Evolutionary conservation across 1,140 invertebrate species (phyloP).

Genomic region (Phenacoccus solenopsis): DNA sequence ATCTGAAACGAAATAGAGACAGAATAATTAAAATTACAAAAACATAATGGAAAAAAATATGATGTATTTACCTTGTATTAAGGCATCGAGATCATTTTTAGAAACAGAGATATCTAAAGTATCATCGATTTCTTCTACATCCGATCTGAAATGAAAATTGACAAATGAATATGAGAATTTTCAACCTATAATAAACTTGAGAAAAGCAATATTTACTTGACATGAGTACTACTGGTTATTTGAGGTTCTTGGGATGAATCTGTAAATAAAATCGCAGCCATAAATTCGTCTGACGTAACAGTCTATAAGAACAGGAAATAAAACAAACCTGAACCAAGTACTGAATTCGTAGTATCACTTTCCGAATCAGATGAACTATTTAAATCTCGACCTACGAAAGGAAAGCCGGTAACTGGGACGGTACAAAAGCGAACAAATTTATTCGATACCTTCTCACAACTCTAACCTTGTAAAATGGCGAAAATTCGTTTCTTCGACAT

Average conservation of each 20-base stretch:
- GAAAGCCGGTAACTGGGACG: background rate
- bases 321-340: background rate
- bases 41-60: background rate
- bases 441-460: too few relatives aligned
- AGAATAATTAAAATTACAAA: background rate
- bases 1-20: too few relatives aligned
- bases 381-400: background rate
- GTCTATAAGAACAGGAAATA: background rate
- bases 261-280: too few relatives aligned
- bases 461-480: slow-evolving; percentile 27
- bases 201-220: background rate
- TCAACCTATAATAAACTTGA: background rate
- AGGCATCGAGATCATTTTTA: background rate
- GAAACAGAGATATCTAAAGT: background rate
- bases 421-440: too few relatives aligned
- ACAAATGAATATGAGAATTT: background rate
- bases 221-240: background rate
- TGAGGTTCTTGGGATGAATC: background rate
- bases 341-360: background rate
- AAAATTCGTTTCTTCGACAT: slow-evolving; percentile 30
- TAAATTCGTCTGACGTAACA: too few relatives aligned
- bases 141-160: background rate
- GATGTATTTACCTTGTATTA: background rate
- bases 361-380: slow-evolving; percentile 7
- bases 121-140: slow-evolving; percentile 1